These are phyloP conservation scores for Emys orbicularis DNA, from an alignment of 2,797 vertebrate genomes.

Conservation along the genomic window DNA sequence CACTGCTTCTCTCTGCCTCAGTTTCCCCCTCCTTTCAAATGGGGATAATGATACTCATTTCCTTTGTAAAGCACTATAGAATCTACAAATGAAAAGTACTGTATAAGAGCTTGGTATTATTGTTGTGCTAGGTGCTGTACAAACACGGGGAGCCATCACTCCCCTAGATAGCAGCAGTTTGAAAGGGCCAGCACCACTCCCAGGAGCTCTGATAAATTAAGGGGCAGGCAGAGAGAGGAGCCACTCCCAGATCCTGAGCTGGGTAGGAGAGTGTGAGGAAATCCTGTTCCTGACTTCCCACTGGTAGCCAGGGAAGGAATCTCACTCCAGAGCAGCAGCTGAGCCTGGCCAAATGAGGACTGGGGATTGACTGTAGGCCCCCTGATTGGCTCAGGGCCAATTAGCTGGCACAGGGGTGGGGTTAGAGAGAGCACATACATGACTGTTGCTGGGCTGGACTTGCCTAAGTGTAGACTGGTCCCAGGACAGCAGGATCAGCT, in stretches of 20 bases:
- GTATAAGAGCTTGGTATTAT: no score
- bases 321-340: neutral
- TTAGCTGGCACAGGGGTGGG: neutral
- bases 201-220: neutral
- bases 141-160: neutral
- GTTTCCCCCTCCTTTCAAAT: no score
- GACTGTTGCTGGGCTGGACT: neutral
- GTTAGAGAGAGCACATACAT: neutral
- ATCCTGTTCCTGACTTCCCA: neutral
- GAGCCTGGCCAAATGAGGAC: neutral
- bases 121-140: neutral
- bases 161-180: neutral
- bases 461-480: neutral
- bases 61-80: no score
- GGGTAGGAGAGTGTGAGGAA: neutral
- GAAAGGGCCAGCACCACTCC: neutral
- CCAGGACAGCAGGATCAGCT: neutral
- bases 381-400: neutral
- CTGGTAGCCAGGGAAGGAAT: neutral
- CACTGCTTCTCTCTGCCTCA: no score
- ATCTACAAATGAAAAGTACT: no score
- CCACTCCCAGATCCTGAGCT: neutral
- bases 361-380: neutral
- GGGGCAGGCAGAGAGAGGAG: neutral
- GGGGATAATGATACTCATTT: no score